phyloP scores from a whole-genome alignment of 2,797 vertebrate species.

The Argya squamiceps region DNA sequence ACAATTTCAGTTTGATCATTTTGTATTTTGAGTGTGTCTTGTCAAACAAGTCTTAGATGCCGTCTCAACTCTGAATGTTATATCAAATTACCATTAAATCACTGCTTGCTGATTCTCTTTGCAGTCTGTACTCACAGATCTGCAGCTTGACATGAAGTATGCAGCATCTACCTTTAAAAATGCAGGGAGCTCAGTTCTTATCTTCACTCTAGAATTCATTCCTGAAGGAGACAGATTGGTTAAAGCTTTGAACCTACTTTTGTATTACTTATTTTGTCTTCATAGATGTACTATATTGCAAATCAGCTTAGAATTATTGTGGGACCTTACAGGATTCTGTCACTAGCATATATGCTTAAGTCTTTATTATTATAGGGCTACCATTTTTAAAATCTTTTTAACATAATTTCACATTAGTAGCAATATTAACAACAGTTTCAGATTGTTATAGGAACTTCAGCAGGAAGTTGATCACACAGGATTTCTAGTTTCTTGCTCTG shows the following conservation, averaged over 20 bases:
- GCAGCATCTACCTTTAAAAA: background rate
- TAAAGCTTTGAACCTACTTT: background rate
- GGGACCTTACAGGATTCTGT: background rate
- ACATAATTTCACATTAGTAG: background rate
- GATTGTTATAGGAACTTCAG: background rate
- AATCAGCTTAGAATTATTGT: background rate
- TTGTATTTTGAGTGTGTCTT: conserved; percentile 25
- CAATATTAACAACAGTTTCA: background rate
- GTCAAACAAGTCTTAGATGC: conserved; percentile 13
- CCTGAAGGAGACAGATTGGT: background rate
- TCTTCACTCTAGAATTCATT: background rate
- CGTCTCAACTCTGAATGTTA: conserved; percentile 16
- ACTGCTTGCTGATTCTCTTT: background rate
- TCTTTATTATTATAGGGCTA: background rate
- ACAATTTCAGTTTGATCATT: conserved; percentile 37
- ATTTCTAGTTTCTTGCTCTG: background rate
- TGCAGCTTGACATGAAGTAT: background rate
- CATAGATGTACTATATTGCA: background rate
- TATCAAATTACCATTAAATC: conserved; percentile 49
- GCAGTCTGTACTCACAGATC: background rate
- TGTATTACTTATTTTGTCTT: background rate
- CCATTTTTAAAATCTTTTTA: fast-evolving
- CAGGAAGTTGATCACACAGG: background rate
- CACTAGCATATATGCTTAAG: background rate
- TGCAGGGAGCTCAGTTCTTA: background rate